Evolutionary conservation across 1,140 invertebrate genomes (phyloP).

Genomic region (Lithobius niger): DNA sequence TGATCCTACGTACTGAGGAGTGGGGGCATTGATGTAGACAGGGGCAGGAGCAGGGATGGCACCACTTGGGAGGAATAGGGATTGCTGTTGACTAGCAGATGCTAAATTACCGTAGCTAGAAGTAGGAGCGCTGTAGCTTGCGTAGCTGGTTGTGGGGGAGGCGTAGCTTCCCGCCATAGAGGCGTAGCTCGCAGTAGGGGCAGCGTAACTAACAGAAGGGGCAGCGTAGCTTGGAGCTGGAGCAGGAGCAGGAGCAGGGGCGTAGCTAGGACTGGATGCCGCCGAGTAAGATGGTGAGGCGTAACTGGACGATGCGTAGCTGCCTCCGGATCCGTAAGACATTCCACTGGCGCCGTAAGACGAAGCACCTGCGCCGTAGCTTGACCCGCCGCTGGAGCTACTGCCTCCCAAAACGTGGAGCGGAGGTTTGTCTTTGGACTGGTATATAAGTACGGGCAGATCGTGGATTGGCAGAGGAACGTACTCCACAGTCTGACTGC

Average conservation of each 20-base stretch:
- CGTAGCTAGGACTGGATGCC: not conserved
- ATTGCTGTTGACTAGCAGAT: slow-evolving; percentile 7
- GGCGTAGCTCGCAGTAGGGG: not conserved
- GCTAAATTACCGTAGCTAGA: slow-evolving; percentile 16
- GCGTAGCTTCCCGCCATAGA: not conserved
- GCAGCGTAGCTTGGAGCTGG: not conserved
- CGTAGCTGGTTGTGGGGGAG: slow-evolving; percentile 7
- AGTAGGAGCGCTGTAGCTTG: slow-evolving; percentile 13
- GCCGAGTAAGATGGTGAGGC: slow-evolving; percentile 3
- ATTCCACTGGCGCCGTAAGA: not conserved
- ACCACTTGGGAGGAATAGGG: slow-evolving; percentile 1
- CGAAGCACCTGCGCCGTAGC: slow-evolving; percentile 1
- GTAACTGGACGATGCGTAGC: slow-evolving; percentile 1
- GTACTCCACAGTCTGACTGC: slow-evolving; percentile 28
- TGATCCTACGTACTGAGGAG: slow-evolving; percentile 12
- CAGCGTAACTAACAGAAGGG: not conserved
- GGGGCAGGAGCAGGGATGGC: slow-evolving; percentile 25
- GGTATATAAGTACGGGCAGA: slow-evolving; percentile 32
- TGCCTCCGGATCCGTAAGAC: not conserved
- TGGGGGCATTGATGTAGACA: slow-evolving; percentile 21
- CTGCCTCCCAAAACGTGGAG: slow-evolving; percentile 27
- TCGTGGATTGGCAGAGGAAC: slow-evolving; percentile 34
- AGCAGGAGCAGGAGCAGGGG: not conserved
- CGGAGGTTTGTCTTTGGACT: slow-evolving; percentile 29
- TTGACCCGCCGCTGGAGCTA: slow-evolving; percentile 1